phyloP scores from a whole-genome alignment of 1,140 invertebrate species.

The Bombus polaris region DNA sequence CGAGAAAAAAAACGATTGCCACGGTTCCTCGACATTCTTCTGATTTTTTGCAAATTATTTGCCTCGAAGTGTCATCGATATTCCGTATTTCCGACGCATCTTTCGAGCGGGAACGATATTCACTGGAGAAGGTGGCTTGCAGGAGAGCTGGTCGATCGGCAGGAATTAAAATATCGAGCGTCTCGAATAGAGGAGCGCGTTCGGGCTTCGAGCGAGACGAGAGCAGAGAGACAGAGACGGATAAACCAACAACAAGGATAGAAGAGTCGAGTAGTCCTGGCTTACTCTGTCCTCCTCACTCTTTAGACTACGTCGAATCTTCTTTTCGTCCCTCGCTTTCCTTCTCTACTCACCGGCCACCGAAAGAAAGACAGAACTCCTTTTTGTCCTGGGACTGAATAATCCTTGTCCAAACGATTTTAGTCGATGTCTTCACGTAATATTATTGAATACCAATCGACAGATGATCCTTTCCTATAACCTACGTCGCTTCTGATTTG shows the following conservation, averaged over 20 bases:
- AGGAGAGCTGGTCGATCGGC: slow-evolving; percentile 50
- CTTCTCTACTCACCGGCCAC: neutral
- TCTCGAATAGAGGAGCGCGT: slow-evolving; percentile 46
- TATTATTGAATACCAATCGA: slow-evolving; percentile 12
- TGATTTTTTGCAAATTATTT: slow-evolving; percentile 22
- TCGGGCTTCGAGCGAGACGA: slow-evolving; percentile 16
- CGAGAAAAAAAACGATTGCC: neutral
- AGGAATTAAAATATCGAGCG: slow-evolving; percentile 66
- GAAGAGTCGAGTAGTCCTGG: slow-evolving; percentile 1
- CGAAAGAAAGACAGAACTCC: slow-evolving; percentile 23
- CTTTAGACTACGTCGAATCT: neutral
- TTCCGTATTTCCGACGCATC: slow-evolving; percentile 11
- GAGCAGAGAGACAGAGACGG: neutral
- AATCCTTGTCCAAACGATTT: slow-evolving; percentile 41
- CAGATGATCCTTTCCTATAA: neutral
- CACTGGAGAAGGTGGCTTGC: neutral
- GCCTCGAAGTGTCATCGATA: neutral
- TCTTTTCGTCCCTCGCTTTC: neutral
- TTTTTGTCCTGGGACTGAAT: slow-evolving; percentile 53
- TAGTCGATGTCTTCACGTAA: slow-evolving; percentile 6
- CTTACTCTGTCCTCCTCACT: slow-evolving; percentile 18
- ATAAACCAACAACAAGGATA: slow-evolving; percentile 1
- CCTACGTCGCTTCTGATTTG: neutral
- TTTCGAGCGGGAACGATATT: slow-evolving; percentile 46
- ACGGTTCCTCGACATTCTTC: neutral